A percentile compares a stretch with the other conserved stretches of the same genome.
Conservation (phyloP, 2,888 invertebrate species). For the Megamerina dolium region DNA sequence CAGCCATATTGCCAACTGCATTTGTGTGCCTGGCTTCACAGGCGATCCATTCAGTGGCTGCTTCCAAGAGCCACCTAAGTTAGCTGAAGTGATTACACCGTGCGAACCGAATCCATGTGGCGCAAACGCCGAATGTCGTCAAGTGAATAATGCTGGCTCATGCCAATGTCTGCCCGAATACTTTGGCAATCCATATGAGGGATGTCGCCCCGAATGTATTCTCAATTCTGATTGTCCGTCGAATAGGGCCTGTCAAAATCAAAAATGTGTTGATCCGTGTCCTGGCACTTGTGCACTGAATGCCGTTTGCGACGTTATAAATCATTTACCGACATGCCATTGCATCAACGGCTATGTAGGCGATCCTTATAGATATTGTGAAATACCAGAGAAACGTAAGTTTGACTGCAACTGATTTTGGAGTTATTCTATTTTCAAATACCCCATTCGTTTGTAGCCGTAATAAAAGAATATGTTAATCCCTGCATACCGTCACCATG, state of each 20-base stretch:
- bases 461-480: conserved; percentile 46
- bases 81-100: conserved; percentile 47
- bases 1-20: conserved; percentile 56
- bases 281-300: conserved; percentile 71
- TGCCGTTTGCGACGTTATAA: conserved; percentile 65
- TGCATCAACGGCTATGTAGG: conserved; percentile 69
- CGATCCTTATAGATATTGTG: conserved; percentile 67
- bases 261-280: conserved; percentile 74
- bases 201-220: conserved; percentile 73
- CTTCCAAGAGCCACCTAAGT: conserved; percentile 31
- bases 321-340: conserved; percentile 64
- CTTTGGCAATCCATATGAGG: conserved; percentile 63
- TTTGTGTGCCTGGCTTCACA: conserved; percentile 57
- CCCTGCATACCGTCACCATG: conserved; percentile 62
- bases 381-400: conserved; percentile 52
- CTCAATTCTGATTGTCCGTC: conserved; percentile 70
- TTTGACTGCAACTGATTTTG: conserved; percentile 15
- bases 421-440: neutral
- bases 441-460: conserved; percentile 24
- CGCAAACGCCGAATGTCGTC: conserved; percentile 61
- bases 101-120: conserved; percentile 63
- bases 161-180: conserved; percentile 64
- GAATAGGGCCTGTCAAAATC: conserved; percentile 64
- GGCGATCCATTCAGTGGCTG: conserved; percentile 62
- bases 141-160: conserved; percentile 59